Conservation (phyloP, 2,888 invertebrate species). For the Pachydiplax longipennis region DNA sequence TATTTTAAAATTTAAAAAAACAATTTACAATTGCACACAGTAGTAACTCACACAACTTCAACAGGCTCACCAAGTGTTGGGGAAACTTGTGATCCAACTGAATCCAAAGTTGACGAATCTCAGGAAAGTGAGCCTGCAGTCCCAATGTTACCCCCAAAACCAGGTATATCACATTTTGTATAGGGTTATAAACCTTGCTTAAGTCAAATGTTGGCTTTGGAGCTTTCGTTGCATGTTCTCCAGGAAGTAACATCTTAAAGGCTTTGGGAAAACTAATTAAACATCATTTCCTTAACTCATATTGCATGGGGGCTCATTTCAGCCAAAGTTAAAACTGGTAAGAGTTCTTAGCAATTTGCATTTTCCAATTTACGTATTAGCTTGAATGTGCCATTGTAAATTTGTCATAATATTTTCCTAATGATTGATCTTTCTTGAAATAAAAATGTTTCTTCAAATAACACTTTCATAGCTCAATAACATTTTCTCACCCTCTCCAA, state of each 20-base stretch:
- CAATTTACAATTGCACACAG: neutral
- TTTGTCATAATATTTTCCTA: too few relatives aligned
- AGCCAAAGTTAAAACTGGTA: neutral
- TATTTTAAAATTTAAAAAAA: too few relatives aligned
- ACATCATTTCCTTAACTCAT: neutral
- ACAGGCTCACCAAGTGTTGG: slow-evolving; percentile 24
- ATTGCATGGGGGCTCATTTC: neutral
- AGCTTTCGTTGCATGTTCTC: neutral
- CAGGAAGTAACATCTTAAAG: neutral
- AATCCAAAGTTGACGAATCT: slow-evolving; percentile 37
- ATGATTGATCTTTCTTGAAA: too few relatives aligned
- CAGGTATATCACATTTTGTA: slow-evolving; percentile 63
- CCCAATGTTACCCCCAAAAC: slow-evolving; percentile 79
- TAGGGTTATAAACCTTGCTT: neutral
- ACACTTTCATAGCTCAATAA: too few relatives aligned
- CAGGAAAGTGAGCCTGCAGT: slow-evolving; percentile 61
- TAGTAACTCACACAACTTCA: neutral
- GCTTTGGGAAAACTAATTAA: neutral
- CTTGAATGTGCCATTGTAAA: too few relatives aligned
- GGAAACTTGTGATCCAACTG: slow-evolving; percentile 18
- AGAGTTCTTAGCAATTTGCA: neutral
- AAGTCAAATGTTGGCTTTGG: neutral
- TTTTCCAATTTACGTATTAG: neutral
- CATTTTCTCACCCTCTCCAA: too few relatives aligned
- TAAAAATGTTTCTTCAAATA: too few relatives aligned